phyloP scores from a whole-genome alignment of 2,888 invertebrate genomes.

The Luffia ferchaultella region DNA sequence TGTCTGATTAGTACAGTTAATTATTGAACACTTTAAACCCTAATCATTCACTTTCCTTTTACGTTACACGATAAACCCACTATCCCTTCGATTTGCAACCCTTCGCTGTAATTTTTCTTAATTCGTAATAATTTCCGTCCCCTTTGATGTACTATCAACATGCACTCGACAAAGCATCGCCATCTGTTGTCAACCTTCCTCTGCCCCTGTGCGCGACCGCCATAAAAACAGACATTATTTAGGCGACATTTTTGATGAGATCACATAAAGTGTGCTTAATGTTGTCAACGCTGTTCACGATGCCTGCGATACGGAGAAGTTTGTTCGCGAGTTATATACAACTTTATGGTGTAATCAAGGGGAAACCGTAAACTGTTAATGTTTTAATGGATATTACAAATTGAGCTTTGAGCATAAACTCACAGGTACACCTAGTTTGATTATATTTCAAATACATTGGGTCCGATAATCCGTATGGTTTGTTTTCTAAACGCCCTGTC shows the following conservation, averaged over 20 bases:
- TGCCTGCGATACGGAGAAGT: neutral
- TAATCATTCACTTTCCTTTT: too few relatives aligned
- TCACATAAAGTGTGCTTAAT: constrained; percentile 24
- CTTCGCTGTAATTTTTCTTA: too few relatives aligned
- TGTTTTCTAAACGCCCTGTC: too few relatives aligned
- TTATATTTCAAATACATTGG: too few relatives aligned
- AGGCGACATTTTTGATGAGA: constrained; percentile 34
- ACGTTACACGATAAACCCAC: too few relatives aligned
- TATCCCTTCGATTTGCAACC: too few relatives aligned
- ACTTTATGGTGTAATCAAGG: neutral
- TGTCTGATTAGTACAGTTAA: too few relatives aligned
- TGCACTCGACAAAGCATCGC: neutral
- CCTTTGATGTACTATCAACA: too few relatives aligned
- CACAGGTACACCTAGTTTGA: too few relatives aligned
- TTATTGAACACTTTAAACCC: too few relatives aligned
- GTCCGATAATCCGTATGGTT: too few relatives aligned
- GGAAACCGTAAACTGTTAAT: neutral
- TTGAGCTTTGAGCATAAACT: neutral
- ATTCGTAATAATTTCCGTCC: too few relatives aligned
- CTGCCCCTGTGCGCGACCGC: constrained; percentile 18
- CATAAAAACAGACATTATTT: constrained; percentile 29
- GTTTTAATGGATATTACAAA: neutral
- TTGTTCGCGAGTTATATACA: neutral
- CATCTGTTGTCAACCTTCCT: neutral
- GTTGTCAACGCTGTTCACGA: neutral